These are phyloP conservation scores for Brotula barbata DNA, from an alignment of 2,797 vertebrate genomes.

Conservation along the genomic window DNA sequence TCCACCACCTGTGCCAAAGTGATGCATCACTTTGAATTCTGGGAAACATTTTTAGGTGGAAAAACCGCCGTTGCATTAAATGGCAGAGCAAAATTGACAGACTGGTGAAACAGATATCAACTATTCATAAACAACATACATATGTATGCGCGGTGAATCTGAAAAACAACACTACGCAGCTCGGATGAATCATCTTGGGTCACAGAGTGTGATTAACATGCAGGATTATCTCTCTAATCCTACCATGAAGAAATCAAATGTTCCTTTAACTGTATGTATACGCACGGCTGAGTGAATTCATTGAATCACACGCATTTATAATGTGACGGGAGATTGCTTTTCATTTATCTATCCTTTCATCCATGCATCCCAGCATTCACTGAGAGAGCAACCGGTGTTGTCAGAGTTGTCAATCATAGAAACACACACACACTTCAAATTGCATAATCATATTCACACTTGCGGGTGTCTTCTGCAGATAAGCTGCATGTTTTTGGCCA, in stretches of 20 bases:
- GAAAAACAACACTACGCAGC: conserved; percentile 30
- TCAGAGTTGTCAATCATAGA: too few species aligned
- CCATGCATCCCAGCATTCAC: too few species aligned
- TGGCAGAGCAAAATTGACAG: conserved; percentile 52
- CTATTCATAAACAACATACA: conserved; percentile 42
- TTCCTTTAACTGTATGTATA: conserved; percentile 10
- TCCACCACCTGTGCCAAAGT: conserved; percentile 43
- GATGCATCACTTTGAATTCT: conserved; percentile 45
- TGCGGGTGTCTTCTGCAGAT: too few species aligned
- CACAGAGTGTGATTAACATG: conserved; percentile 35
- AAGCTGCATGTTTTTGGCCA: too few species aligned
- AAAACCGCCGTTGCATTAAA: conserved; percentile 43
- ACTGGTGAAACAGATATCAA: conserved; percentile 54
- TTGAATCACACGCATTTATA: neutral
- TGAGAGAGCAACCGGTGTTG: too few species aligned
- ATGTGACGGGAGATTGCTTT: too few species aligned
- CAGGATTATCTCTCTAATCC: conserved; percentile 50
- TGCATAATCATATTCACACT: too few species aligned
- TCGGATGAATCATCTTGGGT: conserved; percentile 32
- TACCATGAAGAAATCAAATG: conserved; percentile 20
- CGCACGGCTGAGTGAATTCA: conserved; percentile 8
- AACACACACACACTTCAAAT: too few species aligned
- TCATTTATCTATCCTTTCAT: too few species aligned
- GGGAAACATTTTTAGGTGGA: conserved; percentile 34
- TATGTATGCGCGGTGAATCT: conserved; percentile 28